Conservation (phyloP, 2,888 invertebrate genomes). For the Eulithis prunata region DNA sequence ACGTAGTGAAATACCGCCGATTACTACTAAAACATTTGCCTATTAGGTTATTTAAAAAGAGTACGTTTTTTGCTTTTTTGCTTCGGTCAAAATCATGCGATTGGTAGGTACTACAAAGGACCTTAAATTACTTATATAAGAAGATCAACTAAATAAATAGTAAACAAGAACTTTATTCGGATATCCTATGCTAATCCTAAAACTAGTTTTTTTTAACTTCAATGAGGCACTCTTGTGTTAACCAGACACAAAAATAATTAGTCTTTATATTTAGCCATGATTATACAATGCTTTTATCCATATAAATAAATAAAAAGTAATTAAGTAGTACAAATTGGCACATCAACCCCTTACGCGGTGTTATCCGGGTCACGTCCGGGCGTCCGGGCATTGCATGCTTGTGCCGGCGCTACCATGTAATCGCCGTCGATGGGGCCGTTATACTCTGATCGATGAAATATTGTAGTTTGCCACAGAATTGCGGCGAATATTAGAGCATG, state of each 20-base stretch:
- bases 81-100: no score
- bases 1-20: conserved; percentile 15
- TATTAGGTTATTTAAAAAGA: not conserved
- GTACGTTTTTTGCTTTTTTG: not conserved
- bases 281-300: no score
- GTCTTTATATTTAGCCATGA: no score
- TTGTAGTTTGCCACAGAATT: conserved; percentile 9
- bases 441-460: conserved; percentile 16
- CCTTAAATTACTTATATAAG: no score
- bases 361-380: conserved; percentile 10
- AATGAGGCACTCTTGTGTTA: no score
- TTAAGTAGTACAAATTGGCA: not conserved
- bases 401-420: conserved; percentile 13
- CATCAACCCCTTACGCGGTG: not conserved
- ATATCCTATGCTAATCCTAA: no score
- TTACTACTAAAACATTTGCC: not conserved
- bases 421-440: conserved; percentile 14
- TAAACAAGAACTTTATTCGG: no score
- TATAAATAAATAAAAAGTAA: no score
- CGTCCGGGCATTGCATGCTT: conserved; percentile 14
- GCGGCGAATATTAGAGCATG: not conserved
- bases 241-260: no score
- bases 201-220: no score
- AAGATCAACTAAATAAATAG: no score
- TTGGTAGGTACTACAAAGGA: no score